Conservation (phyloP, 2,797 vertebrate genomes). For the Rousettus madagascariensis region DNA sequence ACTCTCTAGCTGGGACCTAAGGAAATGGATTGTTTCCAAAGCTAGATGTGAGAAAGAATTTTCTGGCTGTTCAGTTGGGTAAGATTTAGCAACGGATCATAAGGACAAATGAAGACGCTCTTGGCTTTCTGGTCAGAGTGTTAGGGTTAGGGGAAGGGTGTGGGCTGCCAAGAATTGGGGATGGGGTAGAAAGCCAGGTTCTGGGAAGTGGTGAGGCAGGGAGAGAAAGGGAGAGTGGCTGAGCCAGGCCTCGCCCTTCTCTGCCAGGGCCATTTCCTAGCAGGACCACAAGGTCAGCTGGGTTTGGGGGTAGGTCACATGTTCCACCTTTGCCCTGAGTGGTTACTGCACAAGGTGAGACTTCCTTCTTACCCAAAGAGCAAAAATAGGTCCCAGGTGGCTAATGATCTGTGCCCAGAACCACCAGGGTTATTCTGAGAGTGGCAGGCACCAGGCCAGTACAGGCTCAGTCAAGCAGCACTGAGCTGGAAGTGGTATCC, state of each 20-base stretch:
- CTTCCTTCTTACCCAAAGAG: slow-evolving; percentile 64
- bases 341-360: slow-evolving; percentile 59
- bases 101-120: neutral
- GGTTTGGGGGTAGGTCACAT: neutral
- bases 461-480: slow-evolving; percentile 7
- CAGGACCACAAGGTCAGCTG: slow-evolving; percentile 46
- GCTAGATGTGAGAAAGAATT: neutral
- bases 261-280: slow-evolving; percentile 53
- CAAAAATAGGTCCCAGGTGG: slow-evolving; percentile 67
- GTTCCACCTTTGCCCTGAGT: slow-evolving; percentile 14
- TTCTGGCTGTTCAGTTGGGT: neutral
- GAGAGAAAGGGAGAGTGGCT: neutral
- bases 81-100: neutral
- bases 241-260: neutral
- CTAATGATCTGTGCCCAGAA: neutral
- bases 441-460: slow-evolving; percentile 14
- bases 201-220: neutral
- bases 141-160: neutral
- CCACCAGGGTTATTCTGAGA: slow-evolving; percentile 60
- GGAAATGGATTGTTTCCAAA: neutral
- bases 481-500: slow-evolving; percentile 26
- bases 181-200: neutral
- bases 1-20: neutral
- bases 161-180: neutral
- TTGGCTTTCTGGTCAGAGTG: neutral